Conservation (phyloP, 2,113 vertebrate genomes). For the Neomonachus schauinslandi region DNA sequence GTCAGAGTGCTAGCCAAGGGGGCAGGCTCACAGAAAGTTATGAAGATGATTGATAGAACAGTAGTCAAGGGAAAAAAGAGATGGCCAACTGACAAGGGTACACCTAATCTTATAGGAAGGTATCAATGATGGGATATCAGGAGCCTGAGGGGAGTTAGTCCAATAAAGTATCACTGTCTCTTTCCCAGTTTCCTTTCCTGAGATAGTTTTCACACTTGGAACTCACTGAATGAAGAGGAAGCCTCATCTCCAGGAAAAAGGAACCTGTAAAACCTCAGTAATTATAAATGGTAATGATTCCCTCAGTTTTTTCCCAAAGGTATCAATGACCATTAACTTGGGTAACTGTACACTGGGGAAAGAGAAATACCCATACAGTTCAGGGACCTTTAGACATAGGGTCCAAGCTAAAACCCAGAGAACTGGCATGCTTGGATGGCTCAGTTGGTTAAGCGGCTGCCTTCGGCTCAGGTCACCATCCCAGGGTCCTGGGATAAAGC, state of each 20-base stretch:
- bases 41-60: background rate
- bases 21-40: background rate
- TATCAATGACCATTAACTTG: background rate
- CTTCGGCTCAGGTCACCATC: background rate
- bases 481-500: background rate
- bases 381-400: background rate
- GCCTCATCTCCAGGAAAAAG: background rate
- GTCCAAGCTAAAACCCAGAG: background rate
- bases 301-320: background rate
- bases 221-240: background rate
- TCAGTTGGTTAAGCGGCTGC: background rate
- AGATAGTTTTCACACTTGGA: background rate
- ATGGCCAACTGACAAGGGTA: background rate
- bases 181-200: background rate
- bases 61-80: background rate
- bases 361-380: background rate
- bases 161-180: background rate
- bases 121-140: no score
- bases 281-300: background rate
- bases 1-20: background rate
- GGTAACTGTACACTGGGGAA: background rate
- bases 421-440: background rate
- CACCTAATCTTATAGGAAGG: background rate
- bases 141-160: background rate
- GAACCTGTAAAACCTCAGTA: background rate